Base-by-base conservation (phyloP, 2,797 vertebrate genomes). In the Botia almorhae region DNA sequence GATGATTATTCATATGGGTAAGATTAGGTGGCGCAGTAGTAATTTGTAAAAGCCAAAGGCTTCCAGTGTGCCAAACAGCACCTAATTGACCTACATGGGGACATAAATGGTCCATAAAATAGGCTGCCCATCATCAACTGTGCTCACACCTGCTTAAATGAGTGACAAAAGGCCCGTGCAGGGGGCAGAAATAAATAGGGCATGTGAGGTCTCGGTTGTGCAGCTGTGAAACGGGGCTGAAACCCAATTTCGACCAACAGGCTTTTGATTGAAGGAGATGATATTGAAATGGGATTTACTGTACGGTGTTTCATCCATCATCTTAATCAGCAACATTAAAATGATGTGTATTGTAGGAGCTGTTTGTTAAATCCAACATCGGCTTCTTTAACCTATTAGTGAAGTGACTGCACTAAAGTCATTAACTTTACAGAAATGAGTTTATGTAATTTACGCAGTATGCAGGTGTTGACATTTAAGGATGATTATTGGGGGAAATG, bases 121-220 rank as follows among this genome's bases (percentile, higher is more conserved):
- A 55, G 70, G 36, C 67, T 68, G 55, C 36, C 61, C 56, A 46
- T 80, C 46, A 19, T 78, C 67, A 51, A 39, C 65, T 65, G 53
- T 82, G 21, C 76, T 82, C 76, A 67, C 86, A 85, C 74, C 85
- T 87, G 83, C 79, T 81, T 68, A 75, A 78, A 81, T 70, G 53
- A 79, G 69, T 50, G 72, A 64, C 78, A 83, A 83, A 76, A 80
- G 64, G 39, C 61, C 68, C 2, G 7, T 79, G 75, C 26, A 60
- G 65, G 74, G 81, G 71, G 61, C 69, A 12, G 71, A 50, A 76
- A 80, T 67, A 82, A 82, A 84, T 82, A 7, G 74, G 81, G 77
- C 80, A 70, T 69, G 63, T 33, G 58, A 73, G 73, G 53, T 71
- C 50, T 74, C 56, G 48, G 70, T 74, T 67, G 80, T 76, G 75